Evolutionary conservation across 2,113 vertebrate species (phyloP).

Genomic region (Silurus glanis): DNA sequence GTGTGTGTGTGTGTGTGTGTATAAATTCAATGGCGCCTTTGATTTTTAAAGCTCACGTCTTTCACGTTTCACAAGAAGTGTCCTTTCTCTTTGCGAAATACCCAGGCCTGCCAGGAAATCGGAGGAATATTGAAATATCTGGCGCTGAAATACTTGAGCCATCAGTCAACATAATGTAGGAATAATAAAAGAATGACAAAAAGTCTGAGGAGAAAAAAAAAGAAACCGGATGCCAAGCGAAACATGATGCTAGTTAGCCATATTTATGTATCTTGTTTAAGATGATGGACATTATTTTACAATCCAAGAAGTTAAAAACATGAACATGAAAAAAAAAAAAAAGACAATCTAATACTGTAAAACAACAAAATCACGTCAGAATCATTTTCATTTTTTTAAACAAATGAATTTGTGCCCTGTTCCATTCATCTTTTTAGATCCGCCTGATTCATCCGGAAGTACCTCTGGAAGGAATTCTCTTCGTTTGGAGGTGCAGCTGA

Average conservation of each 20-base stretch:
- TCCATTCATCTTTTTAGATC: no score
- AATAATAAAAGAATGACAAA: neutral
- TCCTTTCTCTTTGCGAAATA: neutral
- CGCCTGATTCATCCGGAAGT: no score
- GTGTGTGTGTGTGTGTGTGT: neutral
- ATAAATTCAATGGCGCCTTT: neutral
- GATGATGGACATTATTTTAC: no score
- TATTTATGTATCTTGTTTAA: no score
- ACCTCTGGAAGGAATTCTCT: no score
- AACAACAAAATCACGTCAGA: no score
- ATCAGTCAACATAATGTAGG: neutral
- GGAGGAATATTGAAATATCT: neutral
- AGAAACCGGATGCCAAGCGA: neutral
- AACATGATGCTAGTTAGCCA: neutral
- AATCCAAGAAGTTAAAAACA: no score
- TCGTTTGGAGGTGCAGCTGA: no score
- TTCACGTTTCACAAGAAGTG: neutral
- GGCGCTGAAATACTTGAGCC: neutral
- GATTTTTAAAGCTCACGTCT: neutral
- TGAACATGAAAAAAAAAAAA: no score
- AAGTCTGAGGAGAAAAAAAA: neutral
- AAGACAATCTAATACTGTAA: no score
- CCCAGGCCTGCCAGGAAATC: neutral
- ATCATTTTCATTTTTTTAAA: no score
- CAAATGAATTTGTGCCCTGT: no score